These are phyloP conservation scores for Rhadinocentrus ornatus DNA, from an alignment of 2,797 vertebrate genomes.

Conservation along the genomic window DNA sequence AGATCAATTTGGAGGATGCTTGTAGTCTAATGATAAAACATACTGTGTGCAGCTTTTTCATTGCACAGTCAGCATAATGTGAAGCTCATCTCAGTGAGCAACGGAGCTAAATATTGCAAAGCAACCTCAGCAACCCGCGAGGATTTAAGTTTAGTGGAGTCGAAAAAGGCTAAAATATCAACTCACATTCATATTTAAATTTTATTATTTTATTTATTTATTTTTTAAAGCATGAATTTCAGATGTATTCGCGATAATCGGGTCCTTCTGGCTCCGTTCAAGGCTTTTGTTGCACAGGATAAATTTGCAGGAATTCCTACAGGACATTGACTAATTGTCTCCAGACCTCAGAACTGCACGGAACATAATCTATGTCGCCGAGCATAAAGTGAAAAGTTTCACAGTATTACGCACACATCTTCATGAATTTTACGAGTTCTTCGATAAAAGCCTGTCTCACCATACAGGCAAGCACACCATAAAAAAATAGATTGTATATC, in stretches of 20 bases:
- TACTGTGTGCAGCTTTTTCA: constrained; percentile 54
- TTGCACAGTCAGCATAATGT: constrained; percentile 71
- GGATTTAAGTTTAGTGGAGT: constrained; percentile 66
- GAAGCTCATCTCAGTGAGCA: constrained; percentile 56
- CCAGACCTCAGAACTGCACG: constrained; percentile 38
- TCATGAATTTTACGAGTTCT: constrained; percentile 49
- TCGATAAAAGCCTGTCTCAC: constrained; percentile 46
- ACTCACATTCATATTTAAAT: constrained; percentile 27
- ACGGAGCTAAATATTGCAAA: constrained; percentile 60
- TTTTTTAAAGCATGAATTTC: constrained; percentile 5
- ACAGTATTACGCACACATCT: constrained; percentile 49
- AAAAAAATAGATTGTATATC: constrained; percentile 45
- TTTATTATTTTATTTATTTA: no score
- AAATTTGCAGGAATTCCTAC: constrained; percentile 38
- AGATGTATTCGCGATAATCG: constrained; percentile 5
- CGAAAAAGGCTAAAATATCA: constrained; percentile 37
- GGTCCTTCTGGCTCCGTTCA: constrained; percentile 8
- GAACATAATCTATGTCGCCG: constrained; percentile 36
- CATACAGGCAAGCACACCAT: constrained; percentile 32
- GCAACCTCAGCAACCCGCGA: constrained; percentile 59
- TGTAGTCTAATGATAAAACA: constrained; percentile 73
- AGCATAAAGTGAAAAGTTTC: constrained; percentile 65
- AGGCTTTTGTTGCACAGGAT: constrained; percentile 25
- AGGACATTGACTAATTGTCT: constrained; percentile 57
- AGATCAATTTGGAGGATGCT: constrained; percentile 66